Conservation (phyloP, 1,140 invertebrate genomes). For the Hydropsyche tenuis region DNA sequence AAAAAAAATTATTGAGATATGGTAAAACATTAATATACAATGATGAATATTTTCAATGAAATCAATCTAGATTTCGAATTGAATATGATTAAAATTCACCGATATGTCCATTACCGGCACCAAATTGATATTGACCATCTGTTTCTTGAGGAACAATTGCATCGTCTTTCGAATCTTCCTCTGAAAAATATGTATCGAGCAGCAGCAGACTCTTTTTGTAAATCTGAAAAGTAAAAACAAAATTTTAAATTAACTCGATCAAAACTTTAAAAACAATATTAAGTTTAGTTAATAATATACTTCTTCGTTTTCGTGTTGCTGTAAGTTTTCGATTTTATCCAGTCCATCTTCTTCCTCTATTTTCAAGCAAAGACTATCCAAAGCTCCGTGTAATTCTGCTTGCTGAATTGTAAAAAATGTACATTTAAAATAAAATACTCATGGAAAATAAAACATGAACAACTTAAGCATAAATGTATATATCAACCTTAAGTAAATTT, state of each 20-base stretch:
- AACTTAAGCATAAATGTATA: neutral
- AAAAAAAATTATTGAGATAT: too few species aligned
- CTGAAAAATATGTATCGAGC: conserved; percentile 82
- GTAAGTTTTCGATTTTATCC: conserved; percentile 92
- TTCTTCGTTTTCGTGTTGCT: conserved; percentile 96
- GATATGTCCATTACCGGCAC: conserved; percentile 44
- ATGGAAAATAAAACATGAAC: conserved; percentile 15
- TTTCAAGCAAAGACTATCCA: conserved; percentile 78
- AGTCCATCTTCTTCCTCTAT: conserved; percentile 89
- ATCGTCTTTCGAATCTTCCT: conserved; percentile 62
- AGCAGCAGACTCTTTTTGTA: conserved; percentile 84
- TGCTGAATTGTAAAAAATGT: conserved; percentile 54
- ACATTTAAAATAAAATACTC: neutral
- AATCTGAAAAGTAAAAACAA: conserved; percentile 68
- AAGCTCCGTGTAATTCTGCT: conserved; percentile 73
- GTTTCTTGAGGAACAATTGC: conserved; percentile 55
- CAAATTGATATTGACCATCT: conserved; percentile 55
- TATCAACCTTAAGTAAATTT: conserved; percentile 72
- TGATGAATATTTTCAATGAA: too few species aligned
- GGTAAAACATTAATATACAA: too few species aligned
- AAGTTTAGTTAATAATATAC: conserved; percentile 60
- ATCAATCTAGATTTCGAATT: neutral
- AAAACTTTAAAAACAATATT: conserved; percentile 1
- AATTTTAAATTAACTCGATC: conserved; percentile 19
- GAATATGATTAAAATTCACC: conserved; percentile 43